Percentiles rank a stretch among this genome's conserved stretches.
Evolutionary conservation across 2,113 vertebrate genomes (phyloP).

Genomic region (Indicator maculatus): DNA sequence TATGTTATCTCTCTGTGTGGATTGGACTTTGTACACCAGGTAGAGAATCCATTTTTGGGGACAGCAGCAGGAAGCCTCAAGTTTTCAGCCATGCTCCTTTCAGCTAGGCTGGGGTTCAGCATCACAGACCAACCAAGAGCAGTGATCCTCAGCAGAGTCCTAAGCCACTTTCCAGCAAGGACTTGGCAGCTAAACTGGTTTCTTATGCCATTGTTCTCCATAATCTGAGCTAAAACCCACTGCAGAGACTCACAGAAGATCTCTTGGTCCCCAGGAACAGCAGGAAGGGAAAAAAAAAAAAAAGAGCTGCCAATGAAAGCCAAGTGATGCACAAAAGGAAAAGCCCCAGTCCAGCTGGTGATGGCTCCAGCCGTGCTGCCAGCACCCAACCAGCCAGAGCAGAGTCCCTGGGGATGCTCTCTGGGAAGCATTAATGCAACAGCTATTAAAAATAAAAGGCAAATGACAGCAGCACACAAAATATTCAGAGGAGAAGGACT

Average conservation of each 20-base stretch:
- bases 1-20: too few relatives aligned
- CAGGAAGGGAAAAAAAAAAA: too few relatives aligned
- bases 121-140: rapidly evolving
- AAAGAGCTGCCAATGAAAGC: not conserved
- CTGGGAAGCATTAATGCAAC: not conserved
- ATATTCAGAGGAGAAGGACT: not conserved
- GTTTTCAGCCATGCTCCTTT: not conserved
- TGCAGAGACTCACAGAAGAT: not conserved
- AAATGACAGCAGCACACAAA: not conserved
- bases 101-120: not conserved
- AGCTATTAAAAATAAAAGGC: not conserved
- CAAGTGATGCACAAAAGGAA: not conserved
- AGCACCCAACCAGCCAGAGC: not conserved
- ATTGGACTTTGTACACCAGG: too few relatives aligned
- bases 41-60: too few relatives aligned
- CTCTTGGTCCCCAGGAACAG: not conserved
- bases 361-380: not conserved
- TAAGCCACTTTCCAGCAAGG: not conserved
- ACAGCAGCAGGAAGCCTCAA: rapidly evolving
- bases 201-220: rapidly evolving
- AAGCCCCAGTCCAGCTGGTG: not conserved
- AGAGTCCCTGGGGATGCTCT: not conserved
- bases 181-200: not conserved
- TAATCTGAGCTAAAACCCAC: not conserved
- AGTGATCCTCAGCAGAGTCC: rapidly evolving